phyloP scores from a whole-genome alignment of 2,113 vertebrate genomes.

The Bubo bubo region DNA sequence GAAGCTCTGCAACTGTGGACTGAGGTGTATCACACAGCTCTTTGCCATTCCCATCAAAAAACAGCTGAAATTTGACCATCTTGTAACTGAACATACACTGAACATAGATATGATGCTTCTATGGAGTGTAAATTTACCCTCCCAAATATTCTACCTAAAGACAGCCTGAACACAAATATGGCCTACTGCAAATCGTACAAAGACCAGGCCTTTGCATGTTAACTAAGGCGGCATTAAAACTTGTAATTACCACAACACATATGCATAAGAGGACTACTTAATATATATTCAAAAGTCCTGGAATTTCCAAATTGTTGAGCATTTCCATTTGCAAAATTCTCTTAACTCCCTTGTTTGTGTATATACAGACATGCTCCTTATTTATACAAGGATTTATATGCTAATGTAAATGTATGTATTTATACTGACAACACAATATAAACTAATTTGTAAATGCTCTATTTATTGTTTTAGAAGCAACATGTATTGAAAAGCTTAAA shows the following conservation, averaged over 20 bases:
- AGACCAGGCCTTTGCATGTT: not conserved
- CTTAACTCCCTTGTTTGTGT: not conserved
- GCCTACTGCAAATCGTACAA: fast-evolving
- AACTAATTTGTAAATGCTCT: not conserved
- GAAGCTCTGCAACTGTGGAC: not conserved
- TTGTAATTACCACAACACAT: not conserved
- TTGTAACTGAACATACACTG: not conserved
- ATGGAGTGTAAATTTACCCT: not conserved
- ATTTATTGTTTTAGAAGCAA: constrained; percentile 18
- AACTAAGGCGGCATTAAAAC: not conserved
- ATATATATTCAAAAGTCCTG: not conserved
- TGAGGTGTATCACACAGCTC: not conserved
- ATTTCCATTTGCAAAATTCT: not conserved
- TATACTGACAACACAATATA: not conserved
- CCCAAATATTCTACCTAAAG: not conserved
- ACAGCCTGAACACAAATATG: not conserved
- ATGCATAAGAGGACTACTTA: not conserved
- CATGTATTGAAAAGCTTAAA: not conserved
- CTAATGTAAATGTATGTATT: not conserved
- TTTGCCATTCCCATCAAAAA: not conserved
- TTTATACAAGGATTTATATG: not conserved
- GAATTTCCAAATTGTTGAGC: not conserved
- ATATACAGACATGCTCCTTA: not conserved
- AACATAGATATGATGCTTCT: not conserved
- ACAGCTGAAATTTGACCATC: not conserved